phyloP scores from a whole-genome alignment of 2,797 vertebrate species.

The Acestrorhynchus altus region DNA sequence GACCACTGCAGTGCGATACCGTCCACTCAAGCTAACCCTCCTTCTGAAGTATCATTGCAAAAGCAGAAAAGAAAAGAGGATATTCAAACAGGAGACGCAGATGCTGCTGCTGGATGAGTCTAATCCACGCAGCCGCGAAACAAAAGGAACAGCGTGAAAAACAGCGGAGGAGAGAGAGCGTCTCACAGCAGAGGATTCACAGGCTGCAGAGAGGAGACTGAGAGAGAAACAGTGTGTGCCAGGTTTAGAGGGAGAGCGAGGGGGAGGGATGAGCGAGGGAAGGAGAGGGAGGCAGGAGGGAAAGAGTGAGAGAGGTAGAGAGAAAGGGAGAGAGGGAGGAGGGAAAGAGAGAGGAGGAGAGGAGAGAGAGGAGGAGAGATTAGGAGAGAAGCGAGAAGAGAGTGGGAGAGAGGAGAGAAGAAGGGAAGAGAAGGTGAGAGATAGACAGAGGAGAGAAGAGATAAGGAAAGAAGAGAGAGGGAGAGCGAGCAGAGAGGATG shows the following conservation, averaged over 20 bases:
- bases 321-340: too few relatives aligned
- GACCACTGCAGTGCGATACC: slow-evolving; percentile 37
- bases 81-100: not conserved
- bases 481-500: slow-evolving; percentile 11
- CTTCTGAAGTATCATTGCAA: slow-evolving; percentile 7
- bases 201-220: slow-evolving; percentile 73
- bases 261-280: slow-evolving; percentile 18
- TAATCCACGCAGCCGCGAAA: slow-evolving; percentile 51
- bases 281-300: not conserved
- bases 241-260: slow-evolving; percentile 55
- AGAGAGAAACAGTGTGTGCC: slow-evolving; percentile 56
- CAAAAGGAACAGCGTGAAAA: slow-evolving; percentile 33
- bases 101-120: slow-evolving; percentile 21
- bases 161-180: slow-evolving; percentile 14
- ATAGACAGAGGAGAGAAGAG: slow-evolving; percentile 46
- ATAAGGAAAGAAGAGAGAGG: too few relatives aligned
- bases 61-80: not conserved
- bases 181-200: slow-evolving; percentile 45
- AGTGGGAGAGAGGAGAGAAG: too few relatives aligned
- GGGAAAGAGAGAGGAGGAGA: too few relatives aligned
- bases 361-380: too few relatives aligned
- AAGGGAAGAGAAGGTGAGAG: slow-evolving; percentile 46
- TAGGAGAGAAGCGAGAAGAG: too few relatives aligned
- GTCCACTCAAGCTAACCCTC: slow-evolving; percentile 43
- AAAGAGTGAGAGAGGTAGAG: too few relatives aligned